Evolutionary conservation across 2,113 vertebrate genomes (phyloP).

Genomic region (Carollia perspicillata): DNA sequence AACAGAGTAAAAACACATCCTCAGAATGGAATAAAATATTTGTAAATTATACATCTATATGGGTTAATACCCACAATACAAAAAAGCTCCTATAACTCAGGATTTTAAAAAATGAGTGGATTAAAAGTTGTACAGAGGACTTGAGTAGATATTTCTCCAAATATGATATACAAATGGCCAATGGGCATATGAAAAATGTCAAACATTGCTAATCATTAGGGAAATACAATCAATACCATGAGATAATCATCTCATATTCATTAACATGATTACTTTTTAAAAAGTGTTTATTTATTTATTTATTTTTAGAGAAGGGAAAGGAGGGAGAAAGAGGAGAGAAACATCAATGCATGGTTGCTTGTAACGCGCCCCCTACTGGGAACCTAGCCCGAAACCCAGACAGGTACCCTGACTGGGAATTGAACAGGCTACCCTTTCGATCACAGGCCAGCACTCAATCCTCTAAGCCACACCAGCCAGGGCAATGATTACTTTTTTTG

Average conservation of each 20-base stretch:
- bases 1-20: neutral
- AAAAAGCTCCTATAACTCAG: neutral
- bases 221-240: neutral
- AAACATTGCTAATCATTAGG: neutral
- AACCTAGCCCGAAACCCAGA: too few species aligned
- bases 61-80: neutral
- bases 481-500: too few species aligned
- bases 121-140: neutral
- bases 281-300: neutral
- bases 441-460: too few species aligned
- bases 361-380: too few species aligned
- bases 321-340: too few species aligned
- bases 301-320: too few species aligned
- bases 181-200: neutral
- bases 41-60: neutral
- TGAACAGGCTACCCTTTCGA: too few species aligned
- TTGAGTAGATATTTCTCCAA: neutral
- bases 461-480: too few species aligned
- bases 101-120: neutral
- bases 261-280: neutral
- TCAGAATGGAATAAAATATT: neutral
- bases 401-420: too few species aligned
- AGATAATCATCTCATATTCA: neutral
- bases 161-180: neutral
- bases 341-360: too few species aligned